Conservation (phyloP, 2,888 invertebrate species). For the Rhagonycha lutea region DNA sequence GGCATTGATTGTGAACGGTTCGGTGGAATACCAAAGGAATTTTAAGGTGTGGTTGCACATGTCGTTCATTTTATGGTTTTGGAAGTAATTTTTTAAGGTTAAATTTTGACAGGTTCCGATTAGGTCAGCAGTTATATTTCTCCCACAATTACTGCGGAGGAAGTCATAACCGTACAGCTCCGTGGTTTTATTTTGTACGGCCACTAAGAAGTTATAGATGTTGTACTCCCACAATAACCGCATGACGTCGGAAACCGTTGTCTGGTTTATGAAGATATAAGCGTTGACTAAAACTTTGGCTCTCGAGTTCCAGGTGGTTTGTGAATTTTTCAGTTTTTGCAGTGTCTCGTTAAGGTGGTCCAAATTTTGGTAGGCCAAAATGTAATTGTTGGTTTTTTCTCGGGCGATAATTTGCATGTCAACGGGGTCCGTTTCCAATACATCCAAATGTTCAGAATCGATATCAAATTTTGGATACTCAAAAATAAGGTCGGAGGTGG, state of each 20-base stretch:
- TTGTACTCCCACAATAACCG: constrained; percentile 3
- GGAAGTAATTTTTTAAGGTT: background rate
- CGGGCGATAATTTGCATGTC: background rate
- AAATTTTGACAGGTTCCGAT: background rate
- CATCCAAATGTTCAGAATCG: background rate
- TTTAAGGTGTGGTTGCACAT: constrained; percentile 2
- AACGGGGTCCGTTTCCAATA: background rate
- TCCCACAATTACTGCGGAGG: constrained; percentile 4
- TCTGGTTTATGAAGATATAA: background rate
- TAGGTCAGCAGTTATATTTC: background rate
- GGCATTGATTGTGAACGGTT: constrained; percentile 3
- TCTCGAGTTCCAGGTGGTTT: constrained; percentile 10
- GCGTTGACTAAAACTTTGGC: constrained; percentile 1
- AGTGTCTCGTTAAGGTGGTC: constrained; percentile 3
- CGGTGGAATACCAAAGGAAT: background rate
- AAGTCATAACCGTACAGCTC: constrained; percentile 10
- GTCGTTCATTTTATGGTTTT: background rate
- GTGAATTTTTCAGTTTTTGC: background rate
- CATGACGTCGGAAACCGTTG: background rate
- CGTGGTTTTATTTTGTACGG: background rate
- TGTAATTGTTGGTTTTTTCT: constrained; percentile 5
- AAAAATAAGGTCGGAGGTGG: too few relatives aligned
- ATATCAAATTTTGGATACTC: constrained; percentile 1
- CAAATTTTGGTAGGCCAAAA: constrained; percentile 3
- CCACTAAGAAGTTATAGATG: constrained; percentile 2